These are phyloP conservation scores for Carettochelys insculpta DNA, from an alignment of 2,113 vertebrate genomes.

Conservation along the genomic window DNA sequence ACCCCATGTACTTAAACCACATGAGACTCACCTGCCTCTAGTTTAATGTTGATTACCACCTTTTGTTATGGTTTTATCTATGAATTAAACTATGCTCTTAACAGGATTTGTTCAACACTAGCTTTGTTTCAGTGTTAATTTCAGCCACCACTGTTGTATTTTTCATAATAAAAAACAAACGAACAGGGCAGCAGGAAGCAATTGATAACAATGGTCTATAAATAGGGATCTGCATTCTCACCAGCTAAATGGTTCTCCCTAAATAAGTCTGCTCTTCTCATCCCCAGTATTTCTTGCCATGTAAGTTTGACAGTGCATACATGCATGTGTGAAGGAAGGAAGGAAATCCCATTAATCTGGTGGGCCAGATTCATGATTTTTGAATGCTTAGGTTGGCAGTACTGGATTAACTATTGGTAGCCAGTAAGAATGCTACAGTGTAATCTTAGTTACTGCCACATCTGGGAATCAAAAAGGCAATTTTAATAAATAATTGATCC, in stretches of 20 bases:
- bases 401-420: neutral
- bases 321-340: neutral
- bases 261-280: fast-evolving
- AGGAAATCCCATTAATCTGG: neutral
- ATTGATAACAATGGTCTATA: fast-evolving
- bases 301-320: fast-evolving
- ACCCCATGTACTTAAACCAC: neutral
- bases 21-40: neutral
- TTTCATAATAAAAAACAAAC: neutral
- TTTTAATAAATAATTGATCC: neutral
- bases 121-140: neutral
- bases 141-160: neutral
- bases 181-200: neutral
- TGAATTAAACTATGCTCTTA: neutral
- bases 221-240: neutral
- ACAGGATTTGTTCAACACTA: neutral
- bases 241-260: neutral
- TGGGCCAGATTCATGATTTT: neutral
- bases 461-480: neutral
- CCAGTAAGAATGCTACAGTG: neutral
- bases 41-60: neutral
- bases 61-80: neutral
- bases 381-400: neutral
- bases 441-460: neutral
- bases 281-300: neutral